These are phyloP conservation scores for Zapus hudsonius DNA, from an alignment of 2,113 vertebrate genomes.

Conservation along the genomic window DNA sequence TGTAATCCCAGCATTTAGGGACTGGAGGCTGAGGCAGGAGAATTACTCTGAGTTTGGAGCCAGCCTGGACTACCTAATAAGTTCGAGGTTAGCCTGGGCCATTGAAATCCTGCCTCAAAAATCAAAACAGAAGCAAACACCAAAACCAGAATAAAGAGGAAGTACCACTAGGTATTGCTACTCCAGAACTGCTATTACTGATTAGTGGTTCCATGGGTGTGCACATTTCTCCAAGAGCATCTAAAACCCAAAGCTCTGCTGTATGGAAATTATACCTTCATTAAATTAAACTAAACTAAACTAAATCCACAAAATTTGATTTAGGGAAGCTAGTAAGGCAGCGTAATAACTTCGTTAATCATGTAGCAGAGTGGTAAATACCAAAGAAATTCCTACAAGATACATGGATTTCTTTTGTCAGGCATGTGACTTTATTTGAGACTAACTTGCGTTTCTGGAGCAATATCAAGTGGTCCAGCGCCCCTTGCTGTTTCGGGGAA, in stretches of 20 bases:
- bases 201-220: neutral
- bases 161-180: neutral
- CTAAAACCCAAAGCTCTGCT: neutral
- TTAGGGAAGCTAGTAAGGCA: neutral
- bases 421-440: neutral
- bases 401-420: neutral
- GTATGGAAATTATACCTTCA: neutral
- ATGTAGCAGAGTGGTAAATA: neutral
- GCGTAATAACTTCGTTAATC: neutral
- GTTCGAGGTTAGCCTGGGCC: neutral
- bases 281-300: neutral
- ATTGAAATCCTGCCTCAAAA: neutral
- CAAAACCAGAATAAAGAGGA: neutral
- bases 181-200: neutral
- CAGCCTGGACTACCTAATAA: neutral
- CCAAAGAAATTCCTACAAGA: slow-evolving; percentile 13
- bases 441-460: slow-evolving; percentile 36
- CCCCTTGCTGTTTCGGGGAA: neutral
- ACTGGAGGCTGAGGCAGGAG: neutral
- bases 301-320: neutral
- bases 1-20: neutral
- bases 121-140: neutral
- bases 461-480: neutral
- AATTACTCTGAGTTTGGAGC: neutral
- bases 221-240: neutral